A percentile compares a stretch with the other conserved stretches of the same genome.
Conservation (phyloP, 2,797 vertebrate genomes). For the Parotocinclus haroldoi region DNA sequence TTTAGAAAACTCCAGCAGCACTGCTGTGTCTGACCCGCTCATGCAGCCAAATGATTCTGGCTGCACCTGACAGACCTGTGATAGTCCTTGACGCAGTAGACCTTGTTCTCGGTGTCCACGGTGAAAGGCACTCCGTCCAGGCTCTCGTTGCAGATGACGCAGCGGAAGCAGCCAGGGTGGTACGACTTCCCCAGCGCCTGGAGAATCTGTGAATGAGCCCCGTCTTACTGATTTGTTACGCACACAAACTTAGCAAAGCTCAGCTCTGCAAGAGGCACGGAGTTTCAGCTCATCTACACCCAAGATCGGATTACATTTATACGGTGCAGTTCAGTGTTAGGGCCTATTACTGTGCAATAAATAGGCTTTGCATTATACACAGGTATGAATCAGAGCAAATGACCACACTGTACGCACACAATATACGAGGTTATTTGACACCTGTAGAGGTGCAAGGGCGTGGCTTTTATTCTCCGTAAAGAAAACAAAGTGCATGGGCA, state of each 20-base stretch:
- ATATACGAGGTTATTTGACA: too few relatives aligned
- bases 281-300: background rate
- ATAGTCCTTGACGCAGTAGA: constrained; percentile 97
- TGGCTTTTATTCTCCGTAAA: too few relatives aligned
- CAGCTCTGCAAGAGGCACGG: background rate
- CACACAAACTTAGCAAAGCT: background rate
- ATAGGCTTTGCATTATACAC: background rate
- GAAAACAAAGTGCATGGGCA: too few relatives aligned
- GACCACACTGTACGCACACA: too few relatives aligned
- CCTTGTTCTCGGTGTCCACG: constrained; percentile 92
- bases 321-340: background rate
- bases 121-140: constrained; percentile 96
- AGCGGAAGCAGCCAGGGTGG: constrained; percentile 95
- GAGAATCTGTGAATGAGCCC: constrained; percentile 76
- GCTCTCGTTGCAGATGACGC: constrained; percentile 91
- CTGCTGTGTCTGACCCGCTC: too few relatives aligned
- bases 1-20: too few relatives aligned
- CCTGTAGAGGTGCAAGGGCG: too few relatives aligned
- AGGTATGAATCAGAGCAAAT: too few relatives aligned
- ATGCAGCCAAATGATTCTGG: too few relatives aligned
- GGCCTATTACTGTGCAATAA: constrained; percentile 2
- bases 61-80: constrained; percentile 80
- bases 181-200: constrained; percentile 95
- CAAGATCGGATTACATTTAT: background rate
- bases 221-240: constrained; percentile 16